Evolutionary conservation across 2,797 vertebrate genomes (phyloP), one percentile per base, ranked within the genome.

Genomic region (Pempheris klunzingeri): DNA sequence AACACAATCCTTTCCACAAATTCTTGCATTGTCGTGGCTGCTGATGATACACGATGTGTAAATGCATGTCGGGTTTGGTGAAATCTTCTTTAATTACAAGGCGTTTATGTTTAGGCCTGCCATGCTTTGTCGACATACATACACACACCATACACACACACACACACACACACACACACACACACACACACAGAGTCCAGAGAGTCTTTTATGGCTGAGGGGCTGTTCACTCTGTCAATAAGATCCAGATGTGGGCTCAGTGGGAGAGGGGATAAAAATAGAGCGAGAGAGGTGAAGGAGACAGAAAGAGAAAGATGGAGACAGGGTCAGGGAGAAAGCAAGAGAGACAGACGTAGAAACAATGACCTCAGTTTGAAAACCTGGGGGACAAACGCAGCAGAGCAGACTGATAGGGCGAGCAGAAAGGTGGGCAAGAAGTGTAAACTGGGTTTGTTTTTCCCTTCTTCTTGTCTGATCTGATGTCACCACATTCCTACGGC

Each of bases 161-260:
- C 43, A 57, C 87, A 90, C 95, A 95, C 77, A 71, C 62, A 69
- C 30, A 68, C 59, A 28, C 85, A 88, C 93, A 95, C 64, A 72
- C 49, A 79, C 58, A 63, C 26, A 49, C 72, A 50, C 30, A 64
- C n/a, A 50, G 1, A 68, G 74, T 74, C 81, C 77, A 88, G 74
- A 75, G 82, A 83, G 83, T 92, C 87, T 92, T 94, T 94, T 92
- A 93, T 92, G 90, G 90, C 88, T 89, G 86, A 93, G 92, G 87
- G 90, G 88, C 86, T 92, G 92, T 88, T 90, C 90, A 59, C 88
- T 84, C 80, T 64, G 83, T 87, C 90, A 95, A 96, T 95, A 90
- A 91, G 89, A 94, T 93, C 93, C 95, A 96, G 95, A 96, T 95
- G 95, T 94, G 91, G 81, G 86, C 89, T 84, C 89, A 75, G 90